Conservation (phyloP, 2,113 vertebrate genomes). For the Equus quagga region DNA sequence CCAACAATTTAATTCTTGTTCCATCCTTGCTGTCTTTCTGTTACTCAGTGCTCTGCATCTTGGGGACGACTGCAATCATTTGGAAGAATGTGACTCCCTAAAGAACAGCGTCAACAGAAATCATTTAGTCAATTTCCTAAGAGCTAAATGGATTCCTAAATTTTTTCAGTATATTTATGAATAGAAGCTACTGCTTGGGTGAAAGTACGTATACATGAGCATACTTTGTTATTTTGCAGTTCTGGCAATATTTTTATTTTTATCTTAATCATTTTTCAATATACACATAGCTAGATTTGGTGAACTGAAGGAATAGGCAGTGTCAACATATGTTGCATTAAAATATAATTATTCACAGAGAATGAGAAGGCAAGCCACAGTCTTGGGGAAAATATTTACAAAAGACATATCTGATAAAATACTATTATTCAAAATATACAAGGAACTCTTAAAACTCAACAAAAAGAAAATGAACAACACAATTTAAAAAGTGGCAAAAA, state of each 20-base stretch:
- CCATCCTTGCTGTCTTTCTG: neutral
- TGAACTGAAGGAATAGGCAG: neutral
- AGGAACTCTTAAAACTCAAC: neutral
- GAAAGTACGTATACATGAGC: too few species aligned
- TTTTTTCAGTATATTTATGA: neutral
- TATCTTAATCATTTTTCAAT: neutral
- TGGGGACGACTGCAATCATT: neutral
- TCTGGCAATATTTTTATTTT: slow-evolving; percentile 16
- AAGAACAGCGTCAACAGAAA: neutral
- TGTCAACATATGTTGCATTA: neutral
- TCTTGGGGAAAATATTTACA: neutral
- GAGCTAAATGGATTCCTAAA: neutral
- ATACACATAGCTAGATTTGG: neutral
- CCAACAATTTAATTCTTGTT: neutral
- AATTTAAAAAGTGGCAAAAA: neutral
- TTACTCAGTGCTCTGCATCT: neutral
- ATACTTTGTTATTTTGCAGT: neutral
- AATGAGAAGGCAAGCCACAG: neutral
- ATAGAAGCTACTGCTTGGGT: neutral
- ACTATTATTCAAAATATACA: neutral
- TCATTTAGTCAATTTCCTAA: neutral
- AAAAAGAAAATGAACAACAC: neutral
- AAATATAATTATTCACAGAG: slow-evolving; percentile 42
- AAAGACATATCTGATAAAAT: neutral
- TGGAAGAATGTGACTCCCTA: neutral